Evolutionary conservation across 2,888 invertebrate species (phyloP).

Genomic region (Tenodera sinensis): DNA sequence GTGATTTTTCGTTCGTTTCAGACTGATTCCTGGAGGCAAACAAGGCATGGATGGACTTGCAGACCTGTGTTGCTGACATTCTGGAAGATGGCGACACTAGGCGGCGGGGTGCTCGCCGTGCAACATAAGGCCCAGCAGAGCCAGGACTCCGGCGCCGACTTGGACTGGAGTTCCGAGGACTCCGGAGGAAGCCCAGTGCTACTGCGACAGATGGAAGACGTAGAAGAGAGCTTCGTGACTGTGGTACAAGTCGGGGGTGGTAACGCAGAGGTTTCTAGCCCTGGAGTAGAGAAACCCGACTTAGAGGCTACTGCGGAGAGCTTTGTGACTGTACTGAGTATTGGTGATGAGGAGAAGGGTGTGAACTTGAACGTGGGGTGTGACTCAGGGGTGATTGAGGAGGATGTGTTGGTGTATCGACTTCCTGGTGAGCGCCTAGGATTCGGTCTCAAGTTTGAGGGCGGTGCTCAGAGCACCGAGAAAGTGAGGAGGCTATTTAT

Average conservation of each 20-base stretch:
- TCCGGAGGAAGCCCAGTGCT: conserved; percentile 30
- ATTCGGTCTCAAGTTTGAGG: conserved; percentile 88
- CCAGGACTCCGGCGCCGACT: conserved; percentile 39
- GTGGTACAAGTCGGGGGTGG: conserved; percentile 56
- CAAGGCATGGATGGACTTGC: background rate
- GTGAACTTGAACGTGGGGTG: conserved; percentile 38
- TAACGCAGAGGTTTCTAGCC: conserved; percentile 32
- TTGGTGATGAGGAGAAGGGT: conserved; percentile 33
- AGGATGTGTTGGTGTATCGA: conserved; percentile 73
- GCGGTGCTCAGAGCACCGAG: conserved; percentile 78
- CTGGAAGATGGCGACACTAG: background rate
- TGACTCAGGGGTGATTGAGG: background rate
- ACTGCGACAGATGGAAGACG: background rate
- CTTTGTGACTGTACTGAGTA: conserved; percentile 34
- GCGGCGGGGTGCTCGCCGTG: background rate
- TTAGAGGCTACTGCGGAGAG: conserved; percentile 36
- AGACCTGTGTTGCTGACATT: background rate
- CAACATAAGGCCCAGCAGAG: conserved; percentile 38
- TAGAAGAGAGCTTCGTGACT: conserved; percentile 53
- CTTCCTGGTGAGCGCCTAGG: conserved; percentile 87
- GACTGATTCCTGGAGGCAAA: background rate
- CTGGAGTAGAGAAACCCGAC: conserved; percentile 38
- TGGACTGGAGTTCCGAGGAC: conserved; percentile 38
- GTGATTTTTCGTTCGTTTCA: background rate
- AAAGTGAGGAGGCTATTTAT: conserved; percentile 78